Base-by-base conservation (phyloP, 2,113 vertebrate species). In the Oenanthe oenanthe region DNA sequence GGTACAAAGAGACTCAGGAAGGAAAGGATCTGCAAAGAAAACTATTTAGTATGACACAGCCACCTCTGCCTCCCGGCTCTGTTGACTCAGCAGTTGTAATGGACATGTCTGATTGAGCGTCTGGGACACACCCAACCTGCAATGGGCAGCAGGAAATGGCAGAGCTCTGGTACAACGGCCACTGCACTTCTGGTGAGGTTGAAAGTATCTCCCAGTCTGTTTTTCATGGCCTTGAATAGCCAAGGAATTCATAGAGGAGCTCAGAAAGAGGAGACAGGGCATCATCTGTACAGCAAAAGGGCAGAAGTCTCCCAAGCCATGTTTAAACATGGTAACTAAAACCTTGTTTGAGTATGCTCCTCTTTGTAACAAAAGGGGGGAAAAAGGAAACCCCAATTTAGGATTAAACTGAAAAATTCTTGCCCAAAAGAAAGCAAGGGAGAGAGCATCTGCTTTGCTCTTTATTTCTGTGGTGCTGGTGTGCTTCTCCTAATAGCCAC, bases 51-150 rank as follows among this genome's bases (percentile, higher is more conserved):
- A 95, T 93, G 94, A 70, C 83, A 88, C 45, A 43, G 47, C 72
- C 32, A 32, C 96, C 89, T 95, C 82, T 31, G 73, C 91, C 75
- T 78, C 89, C 79, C 24, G 1, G 22, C 76, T 84, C 26, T 92
- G 95, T 72, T 96, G 97, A 97, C 57, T 95, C 95, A 97, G 94
- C 96, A 93, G 74, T 51, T 88, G 78, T n/a, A 76, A 58, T 63
- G 96, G 88, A 77, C 19, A 7, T 7, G 66, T 91, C 82, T 95
- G 93, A 96, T 67, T 25, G 85, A 94, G 75, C 8, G 26, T 48
- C 77, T 76, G 82, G 79, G 72, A 24, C 45, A 63, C 82, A 48
- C 76, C 91, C 86, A 70, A 24, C 81, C 85, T 60, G 70, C 61
- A 61, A 32, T 13, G 63, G 48, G 72, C 31, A 6, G 28, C 54